phyloP scores from a whole-genome alignment of 2,888 invertebrate species.

The Volucella bombylans region DNA sequence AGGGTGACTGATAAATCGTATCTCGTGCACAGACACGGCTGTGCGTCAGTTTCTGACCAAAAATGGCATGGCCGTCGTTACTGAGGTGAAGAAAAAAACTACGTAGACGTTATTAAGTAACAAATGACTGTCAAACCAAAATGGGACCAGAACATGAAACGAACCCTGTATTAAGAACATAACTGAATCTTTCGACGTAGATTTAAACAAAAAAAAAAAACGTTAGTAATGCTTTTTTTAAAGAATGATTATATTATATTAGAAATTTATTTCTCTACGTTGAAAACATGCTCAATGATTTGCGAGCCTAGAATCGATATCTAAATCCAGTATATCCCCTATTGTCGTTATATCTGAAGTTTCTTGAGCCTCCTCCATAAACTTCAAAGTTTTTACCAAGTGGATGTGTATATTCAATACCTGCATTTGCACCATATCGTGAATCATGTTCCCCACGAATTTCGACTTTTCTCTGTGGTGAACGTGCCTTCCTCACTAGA shows the following conservation, averaged over 20 bases:
- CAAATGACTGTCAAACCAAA: no score
- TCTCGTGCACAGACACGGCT: no score
- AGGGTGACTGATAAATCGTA: no score
- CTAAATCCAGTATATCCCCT: slow-evolving; percentile 42
- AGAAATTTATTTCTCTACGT: not conserved
- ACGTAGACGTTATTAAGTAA: no score
- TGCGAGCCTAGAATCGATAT: slow-evolving; percentile 40
- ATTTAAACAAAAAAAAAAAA: no score
- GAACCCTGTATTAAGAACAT: no score
- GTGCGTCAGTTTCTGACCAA: no score
- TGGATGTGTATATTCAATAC: slow-evolving; percentile 38
- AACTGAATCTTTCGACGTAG: no score
- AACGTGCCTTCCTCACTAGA: slow-evolving; percentile 29
- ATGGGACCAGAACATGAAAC: no score
- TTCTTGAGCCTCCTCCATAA: slow-evolving; percentile 19
- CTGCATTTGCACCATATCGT: slow-evolving; percentile 17
- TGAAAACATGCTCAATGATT: not conserved
- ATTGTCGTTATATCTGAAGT: slow-evolving; percentile 54
- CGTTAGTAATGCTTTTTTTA: no score
- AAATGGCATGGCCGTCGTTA: no score
- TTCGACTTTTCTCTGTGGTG: slow-evolving; percentile 34
- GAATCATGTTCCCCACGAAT: not conserved
- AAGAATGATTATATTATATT: not conserved
- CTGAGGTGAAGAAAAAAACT: no score
- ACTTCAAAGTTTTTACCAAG: slow-evolving; percentile 39